Percentiles rank a stretch among this genome's conserved stretches.
Evolutionary conservation across 2,888 invertebrate species (phyloP).

Genomic region (Platycnemis pennipes): DNA sequence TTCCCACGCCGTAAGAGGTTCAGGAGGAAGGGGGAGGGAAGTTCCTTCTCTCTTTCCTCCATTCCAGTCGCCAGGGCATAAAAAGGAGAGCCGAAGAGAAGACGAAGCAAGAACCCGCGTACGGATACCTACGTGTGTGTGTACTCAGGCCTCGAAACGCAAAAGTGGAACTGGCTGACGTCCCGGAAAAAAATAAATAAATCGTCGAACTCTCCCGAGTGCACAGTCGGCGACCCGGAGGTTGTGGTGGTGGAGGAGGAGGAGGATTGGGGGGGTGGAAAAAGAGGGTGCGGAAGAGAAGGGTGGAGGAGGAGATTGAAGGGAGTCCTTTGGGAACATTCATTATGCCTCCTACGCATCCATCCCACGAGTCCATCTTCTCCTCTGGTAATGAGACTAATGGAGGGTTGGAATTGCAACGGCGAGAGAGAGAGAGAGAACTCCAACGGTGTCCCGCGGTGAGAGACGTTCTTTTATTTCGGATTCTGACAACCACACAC

Average conservation of each 20-base stretch:
- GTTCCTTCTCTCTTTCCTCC: neutral
- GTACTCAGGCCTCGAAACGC: neutral
- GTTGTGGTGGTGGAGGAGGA: neutral
- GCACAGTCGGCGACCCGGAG: neutral
- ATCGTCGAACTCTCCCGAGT: neutral
- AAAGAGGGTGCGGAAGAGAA: too few species aligned
- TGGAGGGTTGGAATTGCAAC: conserved; percentile 26
- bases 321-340: conserved; percentile 29
- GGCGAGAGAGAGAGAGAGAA: neutral
- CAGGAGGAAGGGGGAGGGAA: too few species aligned
- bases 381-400: conserved; percentile 16
- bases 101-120: neutral
- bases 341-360: conserved; percentile 33
- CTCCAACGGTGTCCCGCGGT: conserved; percentile 12
- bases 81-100: neutral
- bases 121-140: too few species aligned
- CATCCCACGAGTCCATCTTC: neutral
- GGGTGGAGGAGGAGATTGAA: neutral
- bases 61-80: neutral
- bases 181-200: neutral
- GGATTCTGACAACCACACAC: neutral
- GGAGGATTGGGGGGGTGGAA: neutral
- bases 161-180: neutral
- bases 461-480: neutral
- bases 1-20: neutral